Evolutionary conservation across 1,140 invertebrate genomes (phyloP).

Genomic region (Caenorhabditis inopinata): DNA sequence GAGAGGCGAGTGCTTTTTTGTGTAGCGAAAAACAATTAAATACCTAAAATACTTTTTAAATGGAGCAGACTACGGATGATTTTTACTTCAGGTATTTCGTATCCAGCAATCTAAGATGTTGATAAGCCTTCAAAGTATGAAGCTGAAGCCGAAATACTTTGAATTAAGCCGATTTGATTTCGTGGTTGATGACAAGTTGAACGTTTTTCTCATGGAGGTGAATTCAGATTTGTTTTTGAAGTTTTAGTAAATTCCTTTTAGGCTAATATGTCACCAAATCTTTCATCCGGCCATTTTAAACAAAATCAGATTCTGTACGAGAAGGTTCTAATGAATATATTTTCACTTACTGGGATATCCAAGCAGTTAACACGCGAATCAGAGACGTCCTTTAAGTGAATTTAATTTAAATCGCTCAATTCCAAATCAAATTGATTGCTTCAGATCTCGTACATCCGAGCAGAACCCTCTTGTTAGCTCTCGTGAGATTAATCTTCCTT

Average conservation of each 20-base stretch:
- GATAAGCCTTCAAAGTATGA: not conserved
- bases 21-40: no score
- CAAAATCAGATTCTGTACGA: conserved; percentile 84
- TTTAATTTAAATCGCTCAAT: not conserved
- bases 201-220: conserved; percentile 84
- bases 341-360: conserved; percentile 79
- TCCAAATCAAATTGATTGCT: not conserved
- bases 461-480: conserved; percentile 71
- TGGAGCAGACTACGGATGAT: no score
- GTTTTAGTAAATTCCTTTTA: conserved; percentile 55
- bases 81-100: conserved; percentile 65
- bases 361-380: conserved; percentile 59
- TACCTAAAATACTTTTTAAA: no score
- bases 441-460: conserved; percentile 30
- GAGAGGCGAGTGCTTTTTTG: conserved; percentile 71
- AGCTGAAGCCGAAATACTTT: conserved; percentile 77
- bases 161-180: conserved; percentile 92
- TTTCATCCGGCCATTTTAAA: conserved; percentile 86
- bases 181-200: conserved; percentile 82
- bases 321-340: conserved; percentile 84
- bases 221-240: not conserved
- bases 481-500: conserved; percentile 18
- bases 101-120: conserved; percentile 56
- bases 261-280: conserved; percentile 96
- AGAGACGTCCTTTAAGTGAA: not conserved